Percentiles rank a stretch among this genome's conserved stretches.
Conservation (phyloP, 2,888 invertebrate species). For the Volucella inflata region DNA sequence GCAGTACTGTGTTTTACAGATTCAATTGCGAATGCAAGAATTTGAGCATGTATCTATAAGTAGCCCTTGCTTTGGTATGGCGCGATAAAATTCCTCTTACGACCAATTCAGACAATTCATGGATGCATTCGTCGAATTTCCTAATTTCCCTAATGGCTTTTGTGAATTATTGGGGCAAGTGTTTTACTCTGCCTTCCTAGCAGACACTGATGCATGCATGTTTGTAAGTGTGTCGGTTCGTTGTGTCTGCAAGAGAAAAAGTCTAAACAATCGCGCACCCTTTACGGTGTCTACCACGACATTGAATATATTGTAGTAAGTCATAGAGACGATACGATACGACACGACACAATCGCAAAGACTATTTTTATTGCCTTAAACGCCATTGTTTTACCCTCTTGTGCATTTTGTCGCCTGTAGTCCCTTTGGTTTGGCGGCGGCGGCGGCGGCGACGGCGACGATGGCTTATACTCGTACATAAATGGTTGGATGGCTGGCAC, state of each 20-base stretch:
- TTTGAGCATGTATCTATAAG: background rate
- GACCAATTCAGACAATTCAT: background rate
- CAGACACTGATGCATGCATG: slow-evolving; percentile 20
- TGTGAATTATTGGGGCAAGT: slow-evolving; percentile 61
- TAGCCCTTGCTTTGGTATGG: background rate
- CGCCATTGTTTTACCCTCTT: slow-evolving; percentile 67
- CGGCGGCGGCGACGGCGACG: slow-evolving; percentile 4
- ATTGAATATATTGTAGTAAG: slow-evolving; percentile 39
- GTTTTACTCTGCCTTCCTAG: slow-evolving; percentile 54
- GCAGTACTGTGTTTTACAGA: background rate
- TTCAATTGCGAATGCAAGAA: no score
- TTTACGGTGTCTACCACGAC: slow-evolving; percentile 42
- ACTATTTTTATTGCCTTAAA: slow-evolving; percentile 71
- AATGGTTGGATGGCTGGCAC: slow-evolving; percentile 6
- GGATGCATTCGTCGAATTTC: slow-evolving; percentile 32
- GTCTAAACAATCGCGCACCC: slow-evolving; percentile 55
- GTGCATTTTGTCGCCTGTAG: slow-evolving; percentile 54
- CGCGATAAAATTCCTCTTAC: background rate
- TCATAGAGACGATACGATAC: slow-evolving; percentile 33
- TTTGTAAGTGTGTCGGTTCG: no score
- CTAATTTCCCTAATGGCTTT: slow-evolving; percentile 48
- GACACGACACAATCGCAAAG: slow-evolving; percentile 39
- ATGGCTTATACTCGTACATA: slow-evolving; percentile 5
- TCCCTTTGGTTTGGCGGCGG: slow-evolving; percentile 10
- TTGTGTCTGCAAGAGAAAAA: slow-evolving; percentile 57